Evolutionary conservation across 2,888 invertebrate species (phyloP).

Genomic region (Oeneis ivallda): DNA sequence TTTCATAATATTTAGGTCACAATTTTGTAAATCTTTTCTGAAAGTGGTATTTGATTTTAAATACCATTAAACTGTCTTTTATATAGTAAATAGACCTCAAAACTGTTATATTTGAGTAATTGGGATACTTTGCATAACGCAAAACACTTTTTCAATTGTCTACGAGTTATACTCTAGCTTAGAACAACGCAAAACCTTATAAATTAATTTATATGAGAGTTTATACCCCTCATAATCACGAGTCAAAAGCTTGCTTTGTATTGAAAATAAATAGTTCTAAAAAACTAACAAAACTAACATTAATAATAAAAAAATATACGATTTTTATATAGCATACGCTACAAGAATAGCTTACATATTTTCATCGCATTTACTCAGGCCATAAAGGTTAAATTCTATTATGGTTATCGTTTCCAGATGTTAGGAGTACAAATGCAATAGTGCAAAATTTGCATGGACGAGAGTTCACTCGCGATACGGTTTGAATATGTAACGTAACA

Average conservation of each 20-base stretch:
- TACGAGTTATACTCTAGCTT: too few species aligned
- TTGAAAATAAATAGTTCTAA: neutral
- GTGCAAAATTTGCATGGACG: slow-evolving; percentile 66
- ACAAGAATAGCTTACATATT: neutral
- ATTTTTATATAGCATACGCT: neutral
- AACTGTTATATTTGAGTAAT: neutral
- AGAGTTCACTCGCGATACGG: slow-evolving; percentile 56
- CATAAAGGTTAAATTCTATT: slow-evolving; percentile 42
- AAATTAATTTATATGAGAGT: too few species aligned
- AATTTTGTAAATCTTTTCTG: neutral
- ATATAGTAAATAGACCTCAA: neutral
- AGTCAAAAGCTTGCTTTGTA: too few species aligned
- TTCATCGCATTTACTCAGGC: slow-evolving; percentile 9
- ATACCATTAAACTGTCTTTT: neutral
- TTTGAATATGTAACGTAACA: slow-evolving; percentile 64
- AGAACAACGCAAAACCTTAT: too few species aligned
- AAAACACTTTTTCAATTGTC: too few species aligned
- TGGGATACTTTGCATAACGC: neutral
- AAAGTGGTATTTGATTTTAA: neutral
- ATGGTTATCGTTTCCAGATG: slow-evolving; percentile 54
- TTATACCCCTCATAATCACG: too few species aligned
- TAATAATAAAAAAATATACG: neutral
- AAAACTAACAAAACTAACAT: too few species aligned
- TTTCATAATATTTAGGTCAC: neutral
- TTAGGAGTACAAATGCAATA: slow-evolving; percentile 61